phyloP scores from a whole-genome alignment of 1,140 invertebrate genomes.

The Triops cancriformis region DNA sequence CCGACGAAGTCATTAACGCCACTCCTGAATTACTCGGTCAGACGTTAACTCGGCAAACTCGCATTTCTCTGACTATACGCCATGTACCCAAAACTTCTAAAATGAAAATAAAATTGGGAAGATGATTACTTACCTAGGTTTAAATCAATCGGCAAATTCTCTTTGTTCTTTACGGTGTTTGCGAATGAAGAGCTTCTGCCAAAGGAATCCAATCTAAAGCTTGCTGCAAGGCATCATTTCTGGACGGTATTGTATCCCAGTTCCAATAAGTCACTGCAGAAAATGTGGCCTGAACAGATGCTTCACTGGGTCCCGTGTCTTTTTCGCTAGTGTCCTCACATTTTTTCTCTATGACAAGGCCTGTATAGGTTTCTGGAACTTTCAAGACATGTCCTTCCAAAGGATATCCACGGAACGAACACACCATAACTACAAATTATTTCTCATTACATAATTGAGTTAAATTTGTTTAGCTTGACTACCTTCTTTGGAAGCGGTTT shows the following conservation, averaged over 20 bases:
- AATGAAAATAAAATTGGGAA: constrained; percentile 55
- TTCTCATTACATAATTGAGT: constrained; percentile 29
- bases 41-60: constrained; percentile 53
- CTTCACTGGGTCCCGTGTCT: constrained; percentile 45
- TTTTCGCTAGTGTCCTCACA: constrained; percentile 50
- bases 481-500: constrained; percentile 11
- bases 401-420: constrained; percentile 56
- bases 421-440: constrained; percentile 41
- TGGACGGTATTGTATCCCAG: constrained; percentile 61
- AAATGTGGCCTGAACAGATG: constrained; percentile 53
- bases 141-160: background rate
- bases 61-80: constrained; percentile 87
- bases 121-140: constrained; percentile 28
- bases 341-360: constrained; percentile 55
- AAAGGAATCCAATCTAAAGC: constrained; percentile 68
- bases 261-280: constrained; percentile 64
- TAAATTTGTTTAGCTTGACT: constrained; percentile 5
- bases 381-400: constrained; percentile 52
- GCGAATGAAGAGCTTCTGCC: constrained; percentile 55
- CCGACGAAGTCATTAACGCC: constrained; percentile 58
- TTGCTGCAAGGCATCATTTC: constrained; percentile 55
- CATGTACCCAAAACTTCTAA: constrained; percentile 84
- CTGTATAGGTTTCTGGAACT: constrained; percentile 54
- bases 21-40: constrained; percentile 46
- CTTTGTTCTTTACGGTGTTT: too few relatives aligned